Conservation (phyloP, 2,113 vertebrate genomes). For the Pygoscelis antarcticus region DNA sequence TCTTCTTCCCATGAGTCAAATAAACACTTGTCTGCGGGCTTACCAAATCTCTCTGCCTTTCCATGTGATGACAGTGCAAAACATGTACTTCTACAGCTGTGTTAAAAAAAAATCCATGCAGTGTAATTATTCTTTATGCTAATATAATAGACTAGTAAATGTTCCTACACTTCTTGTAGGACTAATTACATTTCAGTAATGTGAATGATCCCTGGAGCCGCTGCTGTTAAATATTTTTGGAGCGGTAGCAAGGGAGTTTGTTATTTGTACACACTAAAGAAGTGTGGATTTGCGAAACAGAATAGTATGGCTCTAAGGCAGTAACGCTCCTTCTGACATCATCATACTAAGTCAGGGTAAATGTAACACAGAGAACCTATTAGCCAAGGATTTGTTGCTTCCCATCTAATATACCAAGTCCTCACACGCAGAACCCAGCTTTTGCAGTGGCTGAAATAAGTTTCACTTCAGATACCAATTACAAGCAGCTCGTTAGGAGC, state of each 20-base stretch:
- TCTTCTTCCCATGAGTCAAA: background rate
- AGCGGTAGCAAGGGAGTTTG: background rate
- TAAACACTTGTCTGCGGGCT: background rate
- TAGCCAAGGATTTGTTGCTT: background rate
- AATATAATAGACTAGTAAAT: conserved; percentile 23
- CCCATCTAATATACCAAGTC: background rate
- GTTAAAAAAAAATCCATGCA: background rate
- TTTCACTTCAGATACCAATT: background rate
- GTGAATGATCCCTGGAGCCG: conserved; percentile 37
- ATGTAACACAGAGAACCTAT: background rate
- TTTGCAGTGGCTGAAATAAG: background rate
- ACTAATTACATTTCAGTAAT: conserved; percentile 61
- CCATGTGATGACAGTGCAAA: background rate
- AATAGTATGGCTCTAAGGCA: background rate
- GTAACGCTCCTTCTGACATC: background rate
- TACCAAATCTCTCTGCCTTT: background rate
- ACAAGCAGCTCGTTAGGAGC: background rate
- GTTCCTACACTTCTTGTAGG: conserved; percentile 31
- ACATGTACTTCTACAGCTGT: background rate
- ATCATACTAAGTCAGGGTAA: background rate
- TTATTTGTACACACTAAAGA: conserved; percentile 60
- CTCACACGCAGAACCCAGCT: background rate
- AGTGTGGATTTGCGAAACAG: background rate
- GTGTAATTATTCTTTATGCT: conserved; percentile 57
- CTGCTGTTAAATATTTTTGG: conserved; percentile 54